A percentile compares a stretch with the other conserved stretches of the same genome.
These are phyloP conservation scores for Brachionus rubens DNA, from an alignment of 1,140 invertebrate species.

Conservation along the genomic window DNA sequence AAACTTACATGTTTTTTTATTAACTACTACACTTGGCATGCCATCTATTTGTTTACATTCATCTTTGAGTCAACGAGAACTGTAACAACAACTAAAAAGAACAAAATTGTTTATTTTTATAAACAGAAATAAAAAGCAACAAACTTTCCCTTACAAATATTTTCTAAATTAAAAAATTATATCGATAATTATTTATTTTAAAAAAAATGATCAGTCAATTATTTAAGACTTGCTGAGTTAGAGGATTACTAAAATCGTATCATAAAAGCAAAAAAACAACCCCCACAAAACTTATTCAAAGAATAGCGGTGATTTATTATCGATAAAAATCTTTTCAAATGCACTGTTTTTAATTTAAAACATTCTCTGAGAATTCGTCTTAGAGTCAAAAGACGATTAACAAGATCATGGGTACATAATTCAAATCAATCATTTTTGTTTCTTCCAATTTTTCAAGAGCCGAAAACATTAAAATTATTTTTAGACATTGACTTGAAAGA, in stretches of 20 bases:
- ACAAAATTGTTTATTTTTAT: conserved; percentile 10
- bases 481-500: background rate
- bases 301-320: conserved; percentile 38
- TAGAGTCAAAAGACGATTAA: conserved; percentile 4
- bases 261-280: too few relatives aligned
- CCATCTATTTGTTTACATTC: conserved; percentile 23
- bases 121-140: too few relatives aligned
- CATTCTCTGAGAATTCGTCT: background rate
- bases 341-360: conserved; percentile 4
- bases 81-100: conserved; percentile 6
- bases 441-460: background rate
- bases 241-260: conserved; percentile 24
- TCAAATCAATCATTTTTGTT: conserved; percentile 1
- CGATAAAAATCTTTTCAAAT: conserved; percentile 39
- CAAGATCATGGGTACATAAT: background rate
- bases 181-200: background rate
- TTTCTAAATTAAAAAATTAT: background rate
- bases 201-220: conserved; percentile 21
- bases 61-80: conserved; percentile 19
- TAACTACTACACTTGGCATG: conserved; percentile 42
- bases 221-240: conserved; percentile 18
- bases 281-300: too few relatives aligned
- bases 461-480: conserved; percentile 32
- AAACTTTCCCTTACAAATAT: too few relatives aligned
- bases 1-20: conserved; percentile 30